Conservation (phyloP, 2,888 invertebrate species). For the Slavum lentiscoides region DNA sequence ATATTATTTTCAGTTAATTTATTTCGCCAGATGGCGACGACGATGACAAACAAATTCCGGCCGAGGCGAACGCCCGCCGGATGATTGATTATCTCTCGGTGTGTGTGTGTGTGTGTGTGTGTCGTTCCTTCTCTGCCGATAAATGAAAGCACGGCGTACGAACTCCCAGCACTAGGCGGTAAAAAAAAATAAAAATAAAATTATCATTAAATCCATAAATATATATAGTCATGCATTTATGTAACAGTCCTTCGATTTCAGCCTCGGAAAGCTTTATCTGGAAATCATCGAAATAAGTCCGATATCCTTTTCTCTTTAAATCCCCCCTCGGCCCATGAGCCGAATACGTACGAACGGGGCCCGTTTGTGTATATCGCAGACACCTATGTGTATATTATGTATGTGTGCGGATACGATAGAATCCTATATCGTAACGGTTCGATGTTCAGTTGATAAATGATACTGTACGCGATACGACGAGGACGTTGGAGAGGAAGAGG, state of each 20-base stretch:
- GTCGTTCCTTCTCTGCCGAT: background rate
- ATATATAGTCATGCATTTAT: constrained; percentile 38
- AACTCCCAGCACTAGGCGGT: background rate
- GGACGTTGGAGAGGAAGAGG: background rate
- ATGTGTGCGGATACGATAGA: background rate
- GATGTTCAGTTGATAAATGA: constrained; percentile 44
- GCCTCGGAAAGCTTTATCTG: constrained; percentile 23
- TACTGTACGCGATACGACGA: background rate
- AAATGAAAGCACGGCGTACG: background rate
- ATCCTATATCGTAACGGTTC: constrained; percentile 9
- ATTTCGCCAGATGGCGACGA: constrained; percentile 47
- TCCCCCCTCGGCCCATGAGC: too few relatives aligned
- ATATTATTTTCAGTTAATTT: constrained; percentile 53
- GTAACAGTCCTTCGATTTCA: constrained; percentile 32
- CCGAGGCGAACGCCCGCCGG: constrained; percentile 21
- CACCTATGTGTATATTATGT: background rate
- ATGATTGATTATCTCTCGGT: constrained; percentile 54
- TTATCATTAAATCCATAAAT: constrained; percentile 19
- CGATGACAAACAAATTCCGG: constrained; percentile 51
- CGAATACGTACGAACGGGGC: too few relatives aligned
- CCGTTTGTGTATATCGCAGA: too few relatives aligned
- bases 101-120: background rate
- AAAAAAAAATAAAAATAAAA: constrained; percentile 21
- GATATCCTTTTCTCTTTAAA: constrained; percentile 22
- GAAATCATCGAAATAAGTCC: constrained; percentile 31